A percentile compares a stretch with the other conserved stretches of the same genome.
These are phyloP conservation scores for Phrynocephalus forsythii DNA, from an alignment of 2,797 vertebrate species.

Conservation along the genomic window DNA sequence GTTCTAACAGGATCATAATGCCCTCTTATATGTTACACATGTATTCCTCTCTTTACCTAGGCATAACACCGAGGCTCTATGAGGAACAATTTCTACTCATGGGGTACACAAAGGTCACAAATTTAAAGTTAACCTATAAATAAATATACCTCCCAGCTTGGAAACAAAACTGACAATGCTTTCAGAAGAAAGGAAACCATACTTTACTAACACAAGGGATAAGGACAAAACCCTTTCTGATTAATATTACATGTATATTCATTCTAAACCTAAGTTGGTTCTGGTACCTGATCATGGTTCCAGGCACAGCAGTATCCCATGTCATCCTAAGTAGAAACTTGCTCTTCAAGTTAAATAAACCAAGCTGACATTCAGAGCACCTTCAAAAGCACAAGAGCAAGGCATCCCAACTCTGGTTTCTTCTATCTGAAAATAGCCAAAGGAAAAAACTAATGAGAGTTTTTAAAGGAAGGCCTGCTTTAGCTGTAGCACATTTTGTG, in stretches of 20 bases:
- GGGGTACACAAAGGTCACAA: too few relatives aligned
- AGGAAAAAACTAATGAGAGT: slow-evolving; percentile 37
- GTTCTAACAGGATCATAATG: too few relatives aligned
- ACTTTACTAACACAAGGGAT: neutral
- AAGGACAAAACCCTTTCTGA: neutral
- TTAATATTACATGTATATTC: slow-evolving; percentile 1
- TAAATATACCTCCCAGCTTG: neutral
- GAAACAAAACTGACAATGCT: neutral
- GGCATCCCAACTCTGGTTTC: slow-evolving; percentile 33
- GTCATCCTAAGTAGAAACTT: slow-evolving; percentile 63
- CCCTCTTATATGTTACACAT: too few relatives aligned
- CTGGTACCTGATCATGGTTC: slow-evolving; percentile 65
- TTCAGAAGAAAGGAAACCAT: neutral
- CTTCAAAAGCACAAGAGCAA: neutral
- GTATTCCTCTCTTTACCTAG: too few relatives aligned
- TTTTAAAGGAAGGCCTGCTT: neutral
- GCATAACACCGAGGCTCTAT: too few relatives aligned
- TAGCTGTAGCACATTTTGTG: neutral
- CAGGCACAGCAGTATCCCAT: slow-evolving; percentile 64
- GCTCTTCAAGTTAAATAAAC: slow-evolving; percentile 58
- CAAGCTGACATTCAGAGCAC: slow-evolving; percentile 28
- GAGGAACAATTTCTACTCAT: too few relatives aligned
- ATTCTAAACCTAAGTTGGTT: fast-evolving
- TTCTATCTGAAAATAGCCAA: slow-evolving; percentile 62
- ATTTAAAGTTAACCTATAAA: neutral